Evolutionary conservation across 2,797 vertebrate genomes (phyloP), one percentile per base, ranked within the genome.

Genomic region (Catharus ustulatus): DNA sequence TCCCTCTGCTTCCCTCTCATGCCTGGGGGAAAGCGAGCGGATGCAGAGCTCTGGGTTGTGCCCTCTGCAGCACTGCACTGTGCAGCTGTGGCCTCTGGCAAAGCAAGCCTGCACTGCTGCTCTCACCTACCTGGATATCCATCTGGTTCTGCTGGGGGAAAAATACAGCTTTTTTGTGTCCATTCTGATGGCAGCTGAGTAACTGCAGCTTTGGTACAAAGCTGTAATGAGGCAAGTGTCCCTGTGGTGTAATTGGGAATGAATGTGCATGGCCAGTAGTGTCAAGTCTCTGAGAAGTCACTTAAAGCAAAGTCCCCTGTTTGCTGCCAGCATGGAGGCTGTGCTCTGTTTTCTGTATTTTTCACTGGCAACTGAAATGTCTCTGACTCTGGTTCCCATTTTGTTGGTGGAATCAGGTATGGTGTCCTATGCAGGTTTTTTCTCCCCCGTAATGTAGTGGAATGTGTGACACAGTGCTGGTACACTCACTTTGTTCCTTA

Each of bases 111-210:
- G 40, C 63, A 15, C 59, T 18, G 45, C 81, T 93, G 90, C 61
- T 54, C 27, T 92, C 26, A 46, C 81, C 90, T 92, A 91, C 87
- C 90, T 92, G 89, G 49, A 88, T 87, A 94, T 79, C 87, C 83
- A 93, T 96, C 95, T 96, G 94, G 88, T 94, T 91, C 93, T 93
- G 92, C 84, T 86, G 81, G 72, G 82, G 74, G 42, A 85, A 92
- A 96, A 66, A 75, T 69, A 77, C 52, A 75, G 69, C 30, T 13
- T 81, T 74, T 87, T 54, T 64, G 52, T 62, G 85, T 67, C 92
- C 0, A 0, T 84, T 93, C 76, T 85, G 93, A 89, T 83, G 74
- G 92, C 87, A 90, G 86, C 84, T 95, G 92, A 95, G 66, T 91
- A 96, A 95, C 88, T 89, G 71, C 76, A 63, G 91, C 87, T 93